phyloP scores from a whole-genome alignment of 2,113 vertebrate genomes.

The Peucedramus taeniatus region DNA sequence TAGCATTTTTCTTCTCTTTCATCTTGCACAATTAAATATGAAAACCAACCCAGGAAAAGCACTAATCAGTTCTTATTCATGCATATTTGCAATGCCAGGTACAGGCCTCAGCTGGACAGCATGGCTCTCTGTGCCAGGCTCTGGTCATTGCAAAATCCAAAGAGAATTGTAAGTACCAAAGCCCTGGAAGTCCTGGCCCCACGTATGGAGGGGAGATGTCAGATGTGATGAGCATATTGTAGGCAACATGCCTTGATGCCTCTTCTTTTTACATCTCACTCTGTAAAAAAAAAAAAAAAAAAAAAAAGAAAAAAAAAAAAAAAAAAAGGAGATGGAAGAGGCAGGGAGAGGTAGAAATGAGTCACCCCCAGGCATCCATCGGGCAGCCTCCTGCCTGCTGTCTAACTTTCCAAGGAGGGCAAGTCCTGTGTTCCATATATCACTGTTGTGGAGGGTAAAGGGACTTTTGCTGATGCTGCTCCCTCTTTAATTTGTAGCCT shows the following conservation, averaged over 20 bases:
- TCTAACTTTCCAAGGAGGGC: background rate
- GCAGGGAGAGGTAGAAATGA: background rate
- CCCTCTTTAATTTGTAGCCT: background rate
- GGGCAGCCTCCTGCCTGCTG: background rate
- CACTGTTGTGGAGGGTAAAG: rapidly evolving
- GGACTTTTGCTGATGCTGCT: background rate
- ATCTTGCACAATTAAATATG: background rate
- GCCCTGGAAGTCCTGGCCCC: background rate
- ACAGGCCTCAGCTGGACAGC: background rate
- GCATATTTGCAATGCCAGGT: constrained; percentile 19
- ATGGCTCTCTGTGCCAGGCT: background rate
- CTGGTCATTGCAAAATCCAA: background rate
- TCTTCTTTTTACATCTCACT: background rate
- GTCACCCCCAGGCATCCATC: background rate
- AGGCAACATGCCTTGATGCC: background rate
- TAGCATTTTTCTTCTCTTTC: constrained; percentile 18
- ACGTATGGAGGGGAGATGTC: background rate
- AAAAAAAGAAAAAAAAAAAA: background rate
- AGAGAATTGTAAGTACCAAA: background rate
- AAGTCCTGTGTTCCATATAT: background rate
- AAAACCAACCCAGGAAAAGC: background rate
- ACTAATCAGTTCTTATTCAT: background rate
- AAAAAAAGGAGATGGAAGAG: background rate
- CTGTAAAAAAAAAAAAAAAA: background rate
- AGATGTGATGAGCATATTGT: background rate